Evolutionary conservation across 64 coral and sea anemone genomes (phyloP).

Genomic region (Montipora sp.): DNA sequence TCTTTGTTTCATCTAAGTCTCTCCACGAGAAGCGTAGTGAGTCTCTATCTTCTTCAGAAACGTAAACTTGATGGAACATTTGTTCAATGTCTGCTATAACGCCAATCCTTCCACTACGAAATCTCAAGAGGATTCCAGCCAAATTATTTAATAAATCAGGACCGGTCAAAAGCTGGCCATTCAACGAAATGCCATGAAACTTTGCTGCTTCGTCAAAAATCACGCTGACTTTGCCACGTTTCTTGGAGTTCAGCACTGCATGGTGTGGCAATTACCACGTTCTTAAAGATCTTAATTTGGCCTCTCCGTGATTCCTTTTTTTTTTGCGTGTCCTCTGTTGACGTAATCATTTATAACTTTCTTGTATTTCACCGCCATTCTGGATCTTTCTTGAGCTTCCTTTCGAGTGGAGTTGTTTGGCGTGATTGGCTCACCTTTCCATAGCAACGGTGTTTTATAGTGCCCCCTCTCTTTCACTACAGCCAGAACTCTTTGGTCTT

Average conservation of each 20-base stretch:
- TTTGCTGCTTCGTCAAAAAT: conserved; percentile 62
- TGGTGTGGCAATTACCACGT: conserved; percentile 44
- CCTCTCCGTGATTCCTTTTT: background rate
- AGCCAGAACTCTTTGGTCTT: conserved; percentile 20
- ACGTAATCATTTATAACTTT: conserved; percentile 13
- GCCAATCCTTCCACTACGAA: conserved; percentile 32
- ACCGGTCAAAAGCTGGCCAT: conserved; percentile 36
- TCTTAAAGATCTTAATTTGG: background rate
- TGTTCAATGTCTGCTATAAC: too few relatives aligned
- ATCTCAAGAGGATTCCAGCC: conserved; percentile 41
- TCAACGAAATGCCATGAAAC: conserved; percentile 31
- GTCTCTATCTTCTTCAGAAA: conserved; percentile 47
- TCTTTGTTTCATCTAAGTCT: conserved; percentile 26
- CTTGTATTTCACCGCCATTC: too few relatives aligned
- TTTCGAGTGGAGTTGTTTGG: conserved; percentile 13
- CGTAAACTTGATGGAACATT: conserved; percentile 67
- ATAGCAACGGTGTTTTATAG: too few relatives aligned
- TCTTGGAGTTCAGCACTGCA: conserved; percentile 55
- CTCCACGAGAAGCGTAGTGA: conserved; percentile 61
- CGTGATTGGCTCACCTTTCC: background rate
- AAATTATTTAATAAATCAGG: conserved; percentile 50
- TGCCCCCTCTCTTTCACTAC: too few relatives aligned
- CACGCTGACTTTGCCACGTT: conserved; percentile 52
- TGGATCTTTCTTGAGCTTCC: too few relatives aligned
- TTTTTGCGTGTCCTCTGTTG: conserved; percentile 27